These are phyloP conservation scores for Strigamia transsilvanica DNA, from an alignment of 2,888 invertebrate genomes.

Conservation along the genomic window DNA sequence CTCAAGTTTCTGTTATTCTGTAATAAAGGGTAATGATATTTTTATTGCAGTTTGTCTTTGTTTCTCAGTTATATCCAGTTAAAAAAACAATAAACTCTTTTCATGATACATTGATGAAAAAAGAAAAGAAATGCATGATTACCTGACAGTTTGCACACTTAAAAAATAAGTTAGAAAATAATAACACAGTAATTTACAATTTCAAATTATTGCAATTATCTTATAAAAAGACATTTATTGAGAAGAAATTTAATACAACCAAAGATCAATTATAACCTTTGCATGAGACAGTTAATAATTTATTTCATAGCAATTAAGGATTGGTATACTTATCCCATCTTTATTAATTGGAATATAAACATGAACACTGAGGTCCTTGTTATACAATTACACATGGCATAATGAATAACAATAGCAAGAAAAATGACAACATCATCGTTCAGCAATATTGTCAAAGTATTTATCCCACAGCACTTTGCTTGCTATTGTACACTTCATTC, in stretches of 20 bases:
- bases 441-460: neutral
- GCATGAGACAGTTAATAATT: conserved; percentile 12
- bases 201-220: neutral
- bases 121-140: neutral
- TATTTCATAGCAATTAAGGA: neutral
- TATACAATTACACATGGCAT: neutral
- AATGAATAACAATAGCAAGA: neutral
- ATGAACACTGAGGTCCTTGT: conserved; percentile 10
- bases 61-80: neutral
- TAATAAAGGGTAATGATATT: neutral
- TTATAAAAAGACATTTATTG: neutral
- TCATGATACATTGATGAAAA: neutral
- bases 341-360: neutral
- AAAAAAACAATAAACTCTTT: neutral
- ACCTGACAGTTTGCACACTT: neutral
- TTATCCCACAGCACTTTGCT: neutral
- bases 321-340: neutral
- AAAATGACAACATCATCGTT: neutral
- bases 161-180: neutral
- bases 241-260: neutral
- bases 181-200: conserved; percentile 1
- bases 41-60: conserved; percentile 27
- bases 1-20: no score
- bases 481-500: neutral
- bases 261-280: neutral